Percentiles rank a stretch among this genome's conserved stretches.
Evolutionary conservation across 2,888 invertebrate genomes (phyloP).

Genomic region (Rhimphoctona megacephalus): DNA sequence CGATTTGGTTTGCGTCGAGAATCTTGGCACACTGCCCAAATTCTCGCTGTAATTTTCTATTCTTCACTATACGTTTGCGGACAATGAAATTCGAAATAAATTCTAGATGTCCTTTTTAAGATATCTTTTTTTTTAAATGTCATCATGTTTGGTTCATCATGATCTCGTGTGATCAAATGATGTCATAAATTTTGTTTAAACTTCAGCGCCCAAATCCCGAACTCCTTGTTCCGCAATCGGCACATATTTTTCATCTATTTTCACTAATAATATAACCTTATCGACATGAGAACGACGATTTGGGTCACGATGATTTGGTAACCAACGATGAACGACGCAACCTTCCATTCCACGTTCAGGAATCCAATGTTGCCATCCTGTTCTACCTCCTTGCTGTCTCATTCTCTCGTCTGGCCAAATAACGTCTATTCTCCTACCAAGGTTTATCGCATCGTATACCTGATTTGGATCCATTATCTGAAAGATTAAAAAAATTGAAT

Average conservation of each 20-base stretch:
- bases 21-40: slow-evolving; percentile 22
- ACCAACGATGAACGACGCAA: slow-evolving; percentile 97
- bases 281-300: slow-evolving; percentile 96
- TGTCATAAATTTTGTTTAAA: slow-evolving; percentile 75
- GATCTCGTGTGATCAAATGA: neutral
- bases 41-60: slow-evolving; percentile 37
- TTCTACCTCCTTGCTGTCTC: slow-evolving; percentile 94
- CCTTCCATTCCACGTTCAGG: slow-evolving; percentile 97
- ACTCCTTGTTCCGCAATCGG: slow-evolving; percentile 97
- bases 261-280: slow-evolving; percentile 95
- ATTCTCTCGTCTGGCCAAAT: slow-evolving; percentile 97
- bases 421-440: slow-evolving; percentile 96
- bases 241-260: slow-evolving; percentile 96
- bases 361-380: slow-evolving; percentile 96
- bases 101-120: neutral
- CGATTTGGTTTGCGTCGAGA: slow-evolving; percentile 70
- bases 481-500: slow-evolving; percentile 65
- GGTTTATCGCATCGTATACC: slow-evolving; percentile 96
- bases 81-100: neutral
- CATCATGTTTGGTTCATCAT: neutral
- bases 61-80: slow-evolving; percentile 35
- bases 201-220: slow-evolving; percentile 91
- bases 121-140: neutral
- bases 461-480: slow-evolving; percentile 88
- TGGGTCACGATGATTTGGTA: slow-evolving; percentile 95